These are phyloP conservation scores for Amaurobius ferox DNA, from an alignment of 2,888 invertebrate species.

Conservation along the genomic window DNA sequence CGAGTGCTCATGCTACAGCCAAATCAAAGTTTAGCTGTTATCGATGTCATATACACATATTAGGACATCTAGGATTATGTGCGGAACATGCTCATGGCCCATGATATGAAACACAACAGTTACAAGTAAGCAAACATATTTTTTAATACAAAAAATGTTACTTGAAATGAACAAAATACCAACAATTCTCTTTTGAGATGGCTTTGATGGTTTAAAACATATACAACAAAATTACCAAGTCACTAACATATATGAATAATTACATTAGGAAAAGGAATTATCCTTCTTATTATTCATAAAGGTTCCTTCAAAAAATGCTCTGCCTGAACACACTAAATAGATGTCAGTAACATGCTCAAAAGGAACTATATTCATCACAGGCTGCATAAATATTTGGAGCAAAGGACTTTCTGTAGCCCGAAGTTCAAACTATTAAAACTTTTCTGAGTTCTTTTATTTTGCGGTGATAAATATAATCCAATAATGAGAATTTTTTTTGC, in stretches of 20 bases:
- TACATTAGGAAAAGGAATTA: constrained; percentile 1
- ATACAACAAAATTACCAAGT: neutral
- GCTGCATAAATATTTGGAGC: constrained; percentile 35
- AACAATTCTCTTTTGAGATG: neutral
- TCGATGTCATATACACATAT: constrained; percentile 29
- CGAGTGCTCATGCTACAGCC: constrained; percentile 42
- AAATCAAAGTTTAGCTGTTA: constrained; percentile 24
- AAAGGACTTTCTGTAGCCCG: neutral
- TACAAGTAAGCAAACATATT: constrained; percentile 52
- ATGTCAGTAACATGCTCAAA: constrained; percentile 35
- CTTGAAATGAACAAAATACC: neutral
- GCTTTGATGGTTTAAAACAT: neutral
- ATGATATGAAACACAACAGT: constrained; percentile 63
- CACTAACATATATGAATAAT: neutral
- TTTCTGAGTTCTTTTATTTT: neutral
- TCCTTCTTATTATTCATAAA: neutral
- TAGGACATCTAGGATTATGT: constrained; percentile 47
- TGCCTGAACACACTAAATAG: neutral
- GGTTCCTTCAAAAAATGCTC: constrained; percentile 6
- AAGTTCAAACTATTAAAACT: neutral
- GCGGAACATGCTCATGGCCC: constrained; percentile 50
- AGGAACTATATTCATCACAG: constrained; percentile 71
- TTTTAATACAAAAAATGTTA: constrained; percentile 35
- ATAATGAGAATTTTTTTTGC: neutral
- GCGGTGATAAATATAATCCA: neutral